phyloP scores from a whole-genome alignment of 2,888 invertebrate species.

The Lepidocyrtinus sp. region DNA sequence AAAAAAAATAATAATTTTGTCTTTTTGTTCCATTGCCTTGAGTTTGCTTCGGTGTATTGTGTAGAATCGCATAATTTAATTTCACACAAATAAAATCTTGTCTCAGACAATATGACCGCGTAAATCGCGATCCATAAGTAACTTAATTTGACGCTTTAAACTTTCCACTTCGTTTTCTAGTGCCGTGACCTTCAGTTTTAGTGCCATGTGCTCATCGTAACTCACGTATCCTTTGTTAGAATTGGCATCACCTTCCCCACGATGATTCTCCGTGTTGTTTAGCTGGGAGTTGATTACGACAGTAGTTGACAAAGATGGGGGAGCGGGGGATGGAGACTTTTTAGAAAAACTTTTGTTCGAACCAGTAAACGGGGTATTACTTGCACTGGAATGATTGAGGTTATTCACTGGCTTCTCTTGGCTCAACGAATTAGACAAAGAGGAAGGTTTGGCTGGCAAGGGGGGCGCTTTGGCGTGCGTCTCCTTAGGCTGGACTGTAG shows the following conservation, averaged over 20 bases:
- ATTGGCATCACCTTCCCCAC: conserved; percentile 30
- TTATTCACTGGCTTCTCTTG: conserved; percentile 28
- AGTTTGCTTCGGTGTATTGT: too few species aligned
- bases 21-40: too few species aligned
- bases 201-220: conserved; percentile 65
- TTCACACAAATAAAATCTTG: not conserved
- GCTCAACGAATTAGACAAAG: not conserved
- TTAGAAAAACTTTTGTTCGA: conserved; percentile 35
- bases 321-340: conserved; percentile 51
- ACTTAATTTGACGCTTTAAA: conserved; percentile 63
- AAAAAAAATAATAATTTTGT: too few species aligned
- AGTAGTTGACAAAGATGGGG: conserved; percentile 8
- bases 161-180: conserved; percentile 67
- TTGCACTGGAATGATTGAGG: conserved; percentile 34
- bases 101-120: conserved; percentile 66
- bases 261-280: conserved; percentile 22
- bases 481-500: conserved; percentile 21
- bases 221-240: conserved; percentile 57
- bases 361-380: conserved; percentile 14
- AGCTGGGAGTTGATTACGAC: not conserved
- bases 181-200: conserved; percentile 60
- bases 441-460: conserved; percentile 68
- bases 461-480: conserved; percentile 62
- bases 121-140: conserved; percentile 60
- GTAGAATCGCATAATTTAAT: too few species aligned